Evolutionary conservation across 2,797 vertebrate genomes (phyloP).

Genomic region (Microctenopoma steveboyesi): DNA sequence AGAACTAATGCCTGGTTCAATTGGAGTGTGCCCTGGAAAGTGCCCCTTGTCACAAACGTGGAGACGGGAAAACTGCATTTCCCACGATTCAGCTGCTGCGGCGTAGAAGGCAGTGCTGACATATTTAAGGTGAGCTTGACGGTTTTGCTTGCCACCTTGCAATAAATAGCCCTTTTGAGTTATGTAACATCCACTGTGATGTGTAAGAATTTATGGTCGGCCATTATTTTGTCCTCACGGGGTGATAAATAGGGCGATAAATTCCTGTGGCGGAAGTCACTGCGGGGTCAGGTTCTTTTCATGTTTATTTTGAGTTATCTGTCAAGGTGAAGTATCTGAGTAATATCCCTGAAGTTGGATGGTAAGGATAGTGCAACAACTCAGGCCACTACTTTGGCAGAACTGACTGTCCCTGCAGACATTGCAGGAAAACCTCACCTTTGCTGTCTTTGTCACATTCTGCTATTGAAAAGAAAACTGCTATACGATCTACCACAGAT

Average conservation of each 20-base stretch:
- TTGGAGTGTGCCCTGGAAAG: slow-evolving; percentile 38
- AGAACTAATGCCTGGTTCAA: slow-evolving; percentile 38
- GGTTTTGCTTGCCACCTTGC: slow-evolving; percentile 50
- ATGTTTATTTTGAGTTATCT: slow-evolving; percentile 62
- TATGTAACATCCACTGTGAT: slow-evolving; percentile 51
- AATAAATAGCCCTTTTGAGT: slow-evolving; percentile 57
- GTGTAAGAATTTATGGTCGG: slow-evolving; percentile 50
- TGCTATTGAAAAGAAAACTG: slow-evolving; percentile 22
- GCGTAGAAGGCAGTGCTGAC: slow-evolving; percentile 26
- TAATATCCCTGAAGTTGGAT: slow-evolving; percentile 49
- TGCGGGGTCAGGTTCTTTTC: slow-evolving; percentile 49
- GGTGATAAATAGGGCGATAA: slow-evolving; percentile 56
- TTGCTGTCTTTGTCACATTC: slow-evolving; percentile 4
- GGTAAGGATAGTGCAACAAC: slow-evolving; percentile 19
- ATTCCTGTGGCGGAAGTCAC: slow-evolving; percentile 42
- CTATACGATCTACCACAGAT: slow-evolving; percentile 9
- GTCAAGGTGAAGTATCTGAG: slow-evolving; percentile 53
- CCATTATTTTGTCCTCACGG: slow-evolving; percentile 64
- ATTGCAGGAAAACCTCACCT: slow-evolving; percentile 29
- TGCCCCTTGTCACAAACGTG: slow-evolving; percentile 39
- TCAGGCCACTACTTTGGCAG: slow-evolving; percentile 12
- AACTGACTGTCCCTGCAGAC: slow-evolving; percentile 4
- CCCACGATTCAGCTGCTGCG: slow-evolving; percentile 54
- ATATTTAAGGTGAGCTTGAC: slow-evolving; percentile 55
- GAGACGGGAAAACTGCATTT: slow-evolving; percentile 49